These are phyloP conservation scores for Sylvilagus floridanus DNA, from an alignment of 2,797 vertebrate species.

Conservation along the genomic window DNA sequence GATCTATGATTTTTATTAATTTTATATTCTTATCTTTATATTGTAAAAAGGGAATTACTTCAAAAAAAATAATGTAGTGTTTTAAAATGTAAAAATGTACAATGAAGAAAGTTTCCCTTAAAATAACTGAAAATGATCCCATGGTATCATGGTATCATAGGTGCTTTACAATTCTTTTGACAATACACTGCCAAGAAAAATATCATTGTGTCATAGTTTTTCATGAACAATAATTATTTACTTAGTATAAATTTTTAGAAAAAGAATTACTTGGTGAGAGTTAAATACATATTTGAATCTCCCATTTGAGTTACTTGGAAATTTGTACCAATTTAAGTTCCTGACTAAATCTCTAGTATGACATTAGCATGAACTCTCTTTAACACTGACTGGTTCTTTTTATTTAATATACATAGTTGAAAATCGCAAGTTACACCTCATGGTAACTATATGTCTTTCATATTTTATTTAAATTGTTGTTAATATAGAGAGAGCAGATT, in stretches of 20 bases:
- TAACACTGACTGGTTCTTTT: background rate
- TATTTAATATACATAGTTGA: background rate
- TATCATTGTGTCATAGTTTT: background rate
- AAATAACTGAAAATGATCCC: background rate
- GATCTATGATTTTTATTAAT: background rate
- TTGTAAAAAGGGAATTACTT: too few species aligned
- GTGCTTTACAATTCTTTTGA: background rate
- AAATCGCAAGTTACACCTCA: background rate
- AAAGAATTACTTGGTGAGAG: background rate
- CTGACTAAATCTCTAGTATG: background rate
- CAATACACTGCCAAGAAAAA: background rate
- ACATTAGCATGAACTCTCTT: background rate
- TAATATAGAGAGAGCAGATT: too few species aligned
- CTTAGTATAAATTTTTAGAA: constrained; percentile 18
- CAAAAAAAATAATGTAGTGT: background rate
- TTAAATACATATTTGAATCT: background rate
- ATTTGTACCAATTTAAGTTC: background rate
- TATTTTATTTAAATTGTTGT: background rate
- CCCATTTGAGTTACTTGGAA: background rate
- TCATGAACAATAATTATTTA: background rate
- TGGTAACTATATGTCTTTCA: background rate
- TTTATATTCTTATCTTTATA: background rate
- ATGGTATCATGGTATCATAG: background rate
- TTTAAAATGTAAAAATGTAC: constrained; percentile 16
- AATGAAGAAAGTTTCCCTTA: background rate